These are phyloP conservation scores for Tapirus terrestris DNA, from an alignment of 2,113 vertebrate species.

Conservation along the genomic window DNA sequence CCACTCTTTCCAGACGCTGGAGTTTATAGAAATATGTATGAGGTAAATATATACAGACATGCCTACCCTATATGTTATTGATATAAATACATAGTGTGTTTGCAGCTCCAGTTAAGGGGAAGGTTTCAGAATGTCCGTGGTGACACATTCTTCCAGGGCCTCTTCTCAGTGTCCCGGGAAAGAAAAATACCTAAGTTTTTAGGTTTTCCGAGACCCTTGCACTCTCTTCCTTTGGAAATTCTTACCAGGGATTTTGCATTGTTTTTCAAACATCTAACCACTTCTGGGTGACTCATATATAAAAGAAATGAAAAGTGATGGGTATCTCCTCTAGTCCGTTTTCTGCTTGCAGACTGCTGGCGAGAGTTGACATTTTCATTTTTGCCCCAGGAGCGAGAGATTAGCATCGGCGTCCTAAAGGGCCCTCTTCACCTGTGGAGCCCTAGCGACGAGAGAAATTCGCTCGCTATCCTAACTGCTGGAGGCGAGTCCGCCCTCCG, in stretches of 20 bases:
- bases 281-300: not conserved
- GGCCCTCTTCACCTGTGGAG: constrained; percentile 69
- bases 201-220: not conserved
- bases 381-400: not conserved
- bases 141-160: not conserved
- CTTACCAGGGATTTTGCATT: constrained; percentile 18
- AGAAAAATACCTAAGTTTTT: not conserved
- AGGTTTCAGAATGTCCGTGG: constrained; percentile 49
- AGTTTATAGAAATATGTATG: constrained; percentile 77
- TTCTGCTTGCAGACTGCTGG: not conserved
- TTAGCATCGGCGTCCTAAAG: not conserved
- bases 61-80: constrained; percentile 69
- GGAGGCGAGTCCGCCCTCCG: not conserved
- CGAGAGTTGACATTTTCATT: not conserved
- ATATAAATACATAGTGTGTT: constrained; percentile 62
- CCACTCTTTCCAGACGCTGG: constrained; percentile 63
- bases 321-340: not conserved
- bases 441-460: not conserved
- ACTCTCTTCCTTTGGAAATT: constrained; percentile 1
- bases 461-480: not conserved
- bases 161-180: not conserved
- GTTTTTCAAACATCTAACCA: constrained; percentile 2
- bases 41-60: constrained; percentile 76
- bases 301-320: not conserved
- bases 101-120: not conserved